Evolutionary conservation across 2,797 vertebrate genomes (phyloP), one percentile per base, ranked within the genome.

Genomic region (Lutjanus argentimaculatus): DNA sequence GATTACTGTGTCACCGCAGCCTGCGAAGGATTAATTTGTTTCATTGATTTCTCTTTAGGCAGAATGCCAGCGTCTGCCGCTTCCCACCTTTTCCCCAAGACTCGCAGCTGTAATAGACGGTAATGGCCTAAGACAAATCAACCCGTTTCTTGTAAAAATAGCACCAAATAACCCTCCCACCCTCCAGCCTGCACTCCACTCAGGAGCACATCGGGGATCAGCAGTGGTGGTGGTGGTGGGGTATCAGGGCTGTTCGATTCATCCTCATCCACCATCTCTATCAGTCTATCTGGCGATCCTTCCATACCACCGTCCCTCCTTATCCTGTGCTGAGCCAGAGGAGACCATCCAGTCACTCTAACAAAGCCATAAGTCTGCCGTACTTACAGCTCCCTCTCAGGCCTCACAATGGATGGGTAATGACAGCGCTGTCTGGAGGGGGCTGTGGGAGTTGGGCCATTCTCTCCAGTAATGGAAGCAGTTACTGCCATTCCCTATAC

Each of bases 11-110:
- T 99, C 98, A 99, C 97, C 97, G 96, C 96, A 96, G 98, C 96
- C 97, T 98, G 97, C 92, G 88, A 97, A 99, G 98, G 98, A 99
- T 99, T 99, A 99, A 99, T 99, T 99, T 99, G 98, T 99, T 99
- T 99, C 98, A 99, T 99, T 99, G 98, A 99, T 99, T 99, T 99
- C 98, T 99, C 98, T 99, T 99, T 99, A 99, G 98, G 98, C 98
- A 99, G 97, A 99, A 99, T 98, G 98, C 98, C 98, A 99, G 97
- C 97, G 96, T 97, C 97, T 97, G 96, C 97, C 95, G 97, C 97
- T 99, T 99, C 97, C 97, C 97, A 98, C 98, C 97, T 98, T 94
- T 98, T 98, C 96, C 95, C 93, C 89, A 93, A 97, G 97, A 97
- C 97, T 98, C 96, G 95, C 95, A 97, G 95, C 95, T 95, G 97